phyloP scores from a whole-genome alignment of 2,797 vertebrate genomes.

The Channallabes apus region DNA sequence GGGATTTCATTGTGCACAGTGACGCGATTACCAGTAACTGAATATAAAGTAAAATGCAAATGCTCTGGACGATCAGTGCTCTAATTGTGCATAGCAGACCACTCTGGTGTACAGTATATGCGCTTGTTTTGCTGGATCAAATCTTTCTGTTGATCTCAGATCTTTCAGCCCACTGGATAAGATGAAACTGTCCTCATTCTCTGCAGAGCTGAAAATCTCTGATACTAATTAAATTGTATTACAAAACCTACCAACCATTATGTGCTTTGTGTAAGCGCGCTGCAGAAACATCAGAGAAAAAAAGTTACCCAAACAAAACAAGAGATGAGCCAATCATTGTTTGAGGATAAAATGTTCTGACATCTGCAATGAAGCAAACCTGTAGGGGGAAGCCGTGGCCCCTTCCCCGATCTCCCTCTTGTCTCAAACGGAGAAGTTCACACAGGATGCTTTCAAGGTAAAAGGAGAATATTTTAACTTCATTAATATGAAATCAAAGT shows the following conservation, averaged over 20 bases:
- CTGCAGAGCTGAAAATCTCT: not conserved
- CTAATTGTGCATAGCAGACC: not conserved
- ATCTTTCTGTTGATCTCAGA: not conserved
- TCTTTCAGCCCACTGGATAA: not conserved
- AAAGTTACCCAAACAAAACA: not conserved
- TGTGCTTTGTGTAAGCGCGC: not conserved
- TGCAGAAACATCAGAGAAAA: not conserved
- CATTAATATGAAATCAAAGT: not conserved
- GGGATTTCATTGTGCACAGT: not conserved
- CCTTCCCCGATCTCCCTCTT: not conserved
- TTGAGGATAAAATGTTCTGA: not conserved
- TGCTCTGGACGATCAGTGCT: not conserved
- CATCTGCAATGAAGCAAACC: not conserved
- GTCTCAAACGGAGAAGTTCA: not conserved
- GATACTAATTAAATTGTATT: not conserved
- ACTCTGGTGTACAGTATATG: not conserved
- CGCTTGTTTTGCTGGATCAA: not conserved
- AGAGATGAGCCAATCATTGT: not conserved
- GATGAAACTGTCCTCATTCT: not conserved
- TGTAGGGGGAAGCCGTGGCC: not conserved
- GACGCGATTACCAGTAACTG: conserved; percentile 1
- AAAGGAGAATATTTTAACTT: not conserved
- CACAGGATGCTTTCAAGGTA: not conserved
- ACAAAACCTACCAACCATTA: not conserved
- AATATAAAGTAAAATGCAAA: not conserved